Evolutionary conservation across 2,797 vertebrate species (phyloP).

Genomic region (Anomalospiza imberbis): DNA sequence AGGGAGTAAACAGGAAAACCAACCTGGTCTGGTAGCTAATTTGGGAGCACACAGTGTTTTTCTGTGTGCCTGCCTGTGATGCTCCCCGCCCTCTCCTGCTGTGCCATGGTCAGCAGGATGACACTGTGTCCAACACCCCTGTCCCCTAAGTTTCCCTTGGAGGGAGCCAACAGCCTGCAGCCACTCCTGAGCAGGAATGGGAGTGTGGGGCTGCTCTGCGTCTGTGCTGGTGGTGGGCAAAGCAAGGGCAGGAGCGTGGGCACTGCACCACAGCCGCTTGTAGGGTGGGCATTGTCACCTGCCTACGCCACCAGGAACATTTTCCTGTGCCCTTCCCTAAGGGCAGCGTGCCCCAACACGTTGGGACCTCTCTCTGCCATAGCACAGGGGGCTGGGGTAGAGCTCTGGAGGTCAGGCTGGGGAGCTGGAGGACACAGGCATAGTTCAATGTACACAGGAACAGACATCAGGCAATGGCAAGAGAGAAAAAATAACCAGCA

Average conservation of each 20-base stretch:
- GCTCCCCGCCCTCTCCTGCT: not conserved
- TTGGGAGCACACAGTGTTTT: not conserved
- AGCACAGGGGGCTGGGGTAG: fast-evolving
- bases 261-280: fast-evolving
- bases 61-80: not conserved
- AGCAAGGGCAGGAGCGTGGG: fast-evolving
- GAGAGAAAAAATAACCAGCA: not conserved
- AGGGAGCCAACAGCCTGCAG: fast-evolving
- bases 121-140: fast-evolving
- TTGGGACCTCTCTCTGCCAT: not conserved
- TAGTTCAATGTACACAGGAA: not conserved
- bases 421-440: not conserved
- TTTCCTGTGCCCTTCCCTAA: not conserved
- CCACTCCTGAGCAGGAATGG: fast-evolving
- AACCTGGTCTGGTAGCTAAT: conserved; percentile 24
- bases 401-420: not conserved
- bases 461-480: not conserved
- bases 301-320: not conserved
- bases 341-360: not conserved
- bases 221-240: not conserved
- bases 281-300: not conserved
- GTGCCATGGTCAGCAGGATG: fast-evolving
- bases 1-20: conserved; percentile 60
- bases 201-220: fast-evolving
- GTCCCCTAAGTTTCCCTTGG: not conserved